phyloP scores from a whole-genome alignment of 2,888 invertebrate species.

The Serrognathus titanus region DNA sequence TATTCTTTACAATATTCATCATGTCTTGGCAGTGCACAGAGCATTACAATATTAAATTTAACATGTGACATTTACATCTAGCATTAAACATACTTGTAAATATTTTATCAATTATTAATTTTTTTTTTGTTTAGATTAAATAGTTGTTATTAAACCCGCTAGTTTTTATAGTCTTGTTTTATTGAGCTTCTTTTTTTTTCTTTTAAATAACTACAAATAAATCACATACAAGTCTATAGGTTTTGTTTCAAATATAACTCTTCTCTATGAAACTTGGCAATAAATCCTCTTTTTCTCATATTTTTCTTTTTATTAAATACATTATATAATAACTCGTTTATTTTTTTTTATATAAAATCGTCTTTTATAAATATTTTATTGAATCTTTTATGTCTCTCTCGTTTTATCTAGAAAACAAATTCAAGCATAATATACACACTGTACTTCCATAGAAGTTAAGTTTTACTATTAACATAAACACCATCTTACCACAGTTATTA shows the following conservation, averaged over 20 bases:
- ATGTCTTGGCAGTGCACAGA: conserved; percentile 26
- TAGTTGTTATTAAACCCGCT: conserved; percentile 26
- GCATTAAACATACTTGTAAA: conserved; percentile 19
- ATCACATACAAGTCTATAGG: conserved; percentile 12
- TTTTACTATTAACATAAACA: too few relatives aligned
- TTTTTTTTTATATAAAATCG: conserved; percentile 13
- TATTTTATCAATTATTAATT: conserved; percentile 16
- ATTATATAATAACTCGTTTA: background rate
- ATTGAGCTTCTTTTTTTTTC: conserved; percentile 23
- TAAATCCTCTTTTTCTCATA: conserved; percentile 9
- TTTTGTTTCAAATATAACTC: conserved; percentile 14
- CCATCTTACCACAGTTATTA: too few relatives aligned
- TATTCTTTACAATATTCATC: conserved; percentile 18
- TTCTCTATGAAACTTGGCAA: conserved; percentile 12
- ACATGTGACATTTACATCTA: conserved; percentile 19
- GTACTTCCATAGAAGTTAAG: too few relatives aligned
- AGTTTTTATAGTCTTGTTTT: conserved; percentile 30
- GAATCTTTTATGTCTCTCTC: conserved; percentile 4
- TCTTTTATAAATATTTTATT: conserved; percentile 13
- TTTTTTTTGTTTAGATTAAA: conserved; percentile 16
- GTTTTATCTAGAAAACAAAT: background rate
- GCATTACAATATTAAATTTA: conserved; percentile 22
- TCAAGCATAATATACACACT: too few relatives aligned
- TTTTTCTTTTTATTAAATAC: conserved; percentile 8
- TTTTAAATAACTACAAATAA: conserved; percentile 7